These are phyloP conservation scores for Aphaenogaster rudis DNA, from an alignment of 1,140 invertebrate species.

Conservation along the genomic window DNA sequence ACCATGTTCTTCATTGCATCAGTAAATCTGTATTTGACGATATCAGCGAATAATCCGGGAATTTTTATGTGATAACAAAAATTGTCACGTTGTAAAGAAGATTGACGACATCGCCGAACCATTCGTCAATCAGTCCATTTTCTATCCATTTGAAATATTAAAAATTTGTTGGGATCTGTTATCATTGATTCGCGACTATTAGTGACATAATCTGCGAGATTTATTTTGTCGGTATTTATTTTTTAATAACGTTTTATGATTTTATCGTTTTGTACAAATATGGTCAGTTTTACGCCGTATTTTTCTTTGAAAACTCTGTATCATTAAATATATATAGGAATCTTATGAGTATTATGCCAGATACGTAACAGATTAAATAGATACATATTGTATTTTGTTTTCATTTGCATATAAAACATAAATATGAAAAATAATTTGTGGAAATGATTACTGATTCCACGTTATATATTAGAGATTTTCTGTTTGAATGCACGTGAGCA, in stretches of 20 bases:
- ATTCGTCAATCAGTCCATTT: conserved; percentile 52
- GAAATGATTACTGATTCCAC: neutral
- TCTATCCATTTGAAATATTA: conserved; percentile 11
- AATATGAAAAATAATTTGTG: neutral
- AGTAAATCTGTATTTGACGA: neutral
- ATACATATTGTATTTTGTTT: neutral
- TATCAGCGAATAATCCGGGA: conserved; percentile 1
- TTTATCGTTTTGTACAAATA: neutral
- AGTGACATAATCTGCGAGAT: neutral
- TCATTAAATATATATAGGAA: neutral
- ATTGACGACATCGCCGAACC: conserved; percentile 3
- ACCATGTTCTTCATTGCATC: neutral
- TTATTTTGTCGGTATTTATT: conserved; percentile 2
- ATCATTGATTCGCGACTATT: neutral
- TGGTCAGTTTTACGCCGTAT: neutral
- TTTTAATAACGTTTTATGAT: neutral
- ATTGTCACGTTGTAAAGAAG: conserved; percentile 26
- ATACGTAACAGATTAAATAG: neutral
- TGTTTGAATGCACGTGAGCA: neutral
- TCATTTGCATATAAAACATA: neutral
- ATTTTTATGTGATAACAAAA: conserved; percentile 6
- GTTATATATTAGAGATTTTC: neutral
- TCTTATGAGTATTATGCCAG: neutral
- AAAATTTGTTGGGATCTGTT: neutral
- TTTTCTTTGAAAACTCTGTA: neutral